A percentile compares a stretch with the other conserved stretches of the same genome.
Evolutionary conservation across 2,797 vertebrate genomes (phyloP).

Genomic region (Galaxias olidus): DNA sequence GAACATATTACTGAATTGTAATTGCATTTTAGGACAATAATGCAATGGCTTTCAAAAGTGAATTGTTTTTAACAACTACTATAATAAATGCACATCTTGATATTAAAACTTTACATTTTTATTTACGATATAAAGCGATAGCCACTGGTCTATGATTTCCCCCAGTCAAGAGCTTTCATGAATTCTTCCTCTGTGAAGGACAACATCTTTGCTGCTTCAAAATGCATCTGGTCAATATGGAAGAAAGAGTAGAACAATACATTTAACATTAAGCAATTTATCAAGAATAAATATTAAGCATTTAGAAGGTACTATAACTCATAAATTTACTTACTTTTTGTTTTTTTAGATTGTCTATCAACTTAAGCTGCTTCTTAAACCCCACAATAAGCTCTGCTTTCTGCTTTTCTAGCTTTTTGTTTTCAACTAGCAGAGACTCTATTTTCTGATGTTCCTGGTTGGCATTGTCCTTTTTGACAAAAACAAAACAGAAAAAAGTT

Average conservation of each 20-base stretch:
- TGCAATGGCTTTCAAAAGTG: neutral
- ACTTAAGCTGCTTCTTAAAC: slow-evolving; percentile 94
- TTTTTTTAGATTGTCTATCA: slow-evolving; percentile 95
- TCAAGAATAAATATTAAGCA: too few relatives aligned
- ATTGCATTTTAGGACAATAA: slow-evolving; percentile 3
- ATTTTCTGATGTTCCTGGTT: slow-evolving; percentile 84
- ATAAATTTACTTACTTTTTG: slow-evolving; percentile 93
- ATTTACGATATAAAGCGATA: too few relatives aligned
- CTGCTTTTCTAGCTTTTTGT: slow-evolving; percentile 91
- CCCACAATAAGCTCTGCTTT: slow-evolving; percentile 88
- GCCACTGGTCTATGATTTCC: slow-evolving; percentile 64
- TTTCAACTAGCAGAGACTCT: slow-evolving; percentile 86
- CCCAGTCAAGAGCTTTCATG: slow-evolving; percentile 92
- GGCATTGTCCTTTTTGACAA: slow-evolving; percentile 75
- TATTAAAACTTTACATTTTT: too few relatives aligned
- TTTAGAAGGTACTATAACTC: too few relatives aligned
- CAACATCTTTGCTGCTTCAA: slow-evolving; percentile 93
- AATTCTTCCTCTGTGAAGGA: slow-evolving; percentile 98
- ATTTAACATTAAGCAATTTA: too few relatives aligned
- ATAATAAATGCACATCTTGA: neutral
- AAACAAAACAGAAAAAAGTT: neutral
- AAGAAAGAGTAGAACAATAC: neutral
- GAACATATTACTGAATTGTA: neutral
- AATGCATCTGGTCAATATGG: slow-evolving; percentile 85
- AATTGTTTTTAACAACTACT: neutral